Percentiles rank a stretch among this genome's conserved stretches.
Evolutionary conservation across 2,797 vertebrate genomes (phyloP).

Genomic region (Myiothlypis chrysogaster): DNA sequence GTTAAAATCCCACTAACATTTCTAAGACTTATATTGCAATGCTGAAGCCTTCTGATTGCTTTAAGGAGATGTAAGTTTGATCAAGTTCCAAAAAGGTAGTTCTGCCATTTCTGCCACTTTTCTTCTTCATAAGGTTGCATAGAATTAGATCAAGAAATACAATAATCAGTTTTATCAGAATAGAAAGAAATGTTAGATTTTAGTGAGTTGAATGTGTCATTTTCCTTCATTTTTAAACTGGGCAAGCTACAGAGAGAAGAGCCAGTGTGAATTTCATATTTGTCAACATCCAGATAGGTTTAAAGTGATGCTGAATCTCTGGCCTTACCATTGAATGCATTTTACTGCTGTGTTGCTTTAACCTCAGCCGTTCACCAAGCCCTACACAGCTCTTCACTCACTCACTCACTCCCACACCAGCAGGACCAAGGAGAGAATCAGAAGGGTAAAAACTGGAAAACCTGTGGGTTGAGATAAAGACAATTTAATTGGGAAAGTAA

Average conservation of each 20-base stretch:
- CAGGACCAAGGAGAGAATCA: accelerated
- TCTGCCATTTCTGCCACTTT: not conserved
- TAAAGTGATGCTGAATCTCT: not conserved
- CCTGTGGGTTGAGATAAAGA: not conserved
- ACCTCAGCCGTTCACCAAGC: too few relatives aligned
- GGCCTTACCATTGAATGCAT: not conserved
- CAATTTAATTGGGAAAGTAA: not conserved
- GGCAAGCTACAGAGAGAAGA: not conserved
- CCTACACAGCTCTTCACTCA: accelerated
- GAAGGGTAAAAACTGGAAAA: not conserved
- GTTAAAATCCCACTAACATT: not conserved
- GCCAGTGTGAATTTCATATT: not conserved
- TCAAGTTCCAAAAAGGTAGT: not conserved
- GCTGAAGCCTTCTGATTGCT: not conserved
- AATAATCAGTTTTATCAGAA: not conserved
- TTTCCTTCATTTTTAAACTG: not conserved
- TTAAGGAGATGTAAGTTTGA: not conserved
- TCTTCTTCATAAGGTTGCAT: not conserved
- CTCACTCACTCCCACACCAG: not conserved
- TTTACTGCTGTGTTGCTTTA: not conserved
- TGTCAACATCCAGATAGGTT: not conserved
- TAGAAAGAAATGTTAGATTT: not conserved
- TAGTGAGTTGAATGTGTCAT: not conserved
- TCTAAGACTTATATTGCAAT: not conserved
- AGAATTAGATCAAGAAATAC: not conserved